phyloP scores from a whole-genome alignment of 2,797 vertebrate genomes.

The Sebastes nivosus region DNA sequence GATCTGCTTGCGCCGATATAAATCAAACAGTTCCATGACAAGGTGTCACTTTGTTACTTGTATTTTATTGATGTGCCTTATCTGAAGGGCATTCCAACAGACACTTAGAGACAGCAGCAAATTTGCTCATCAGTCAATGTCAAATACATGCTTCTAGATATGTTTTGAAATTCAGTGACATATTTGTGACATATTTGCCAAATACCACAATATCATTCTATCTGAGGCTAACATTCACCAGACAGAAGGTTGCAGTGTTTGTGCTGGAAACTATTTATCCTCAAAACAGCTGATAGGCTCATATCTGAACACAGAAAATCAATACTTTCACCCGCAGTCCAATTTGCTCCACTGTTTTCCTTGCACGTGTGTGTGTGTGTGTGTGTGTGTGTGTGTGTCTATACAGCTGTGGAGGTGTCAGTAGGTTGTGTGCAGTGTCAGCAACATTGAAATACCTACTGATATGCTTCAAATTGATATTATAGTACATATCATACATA shows the following conservation, averaged over 20 bases:
- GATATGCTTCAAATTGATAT: conserved; percentile 16
- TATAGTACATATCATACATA: not conserved
- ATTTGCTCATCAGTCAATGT: not conserved
- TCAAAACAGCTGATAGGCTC: conserved; percentile 32
- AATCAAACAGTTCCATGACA: not conserved
- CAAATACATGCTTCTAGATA: conserved; percentile 2
- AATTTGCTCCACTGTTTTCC: not conserved
- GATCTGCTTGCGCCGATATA: not conserved
- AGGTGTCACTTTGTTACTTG: not conserved
- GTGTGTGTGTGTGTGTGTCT: not conserved
- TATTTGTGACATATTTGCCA: not conserved
- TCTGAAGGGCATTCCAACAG: not conserved
- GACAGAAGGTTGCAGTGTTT: conserved; percentile 1
- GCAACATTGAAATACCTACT: conserved; percentile 38
- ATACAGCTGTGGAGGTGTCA: not conserved
- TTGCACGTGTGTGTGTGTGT: not conserved
- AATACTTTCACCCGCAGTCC: conserved; percentile 32
- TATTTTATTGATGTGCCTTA: not conserved
- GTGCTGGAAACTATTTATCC: conserved; percentile 22
- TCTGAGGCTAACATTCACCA: not conserved
- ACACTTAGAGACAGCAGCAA: not conserved
- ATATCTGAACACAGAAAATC: conserved; percentile 39
- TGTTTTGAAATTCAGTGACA: not conserved
- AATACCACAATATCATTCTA: conserved; percentile 10
- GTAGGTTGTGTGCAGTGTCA: not conserved